These are phyloP conservation scores for Neodiprion lecontei DNA, from an alignment of 1,140 invertebrate species.

Conservation along the genomic window DNA sequence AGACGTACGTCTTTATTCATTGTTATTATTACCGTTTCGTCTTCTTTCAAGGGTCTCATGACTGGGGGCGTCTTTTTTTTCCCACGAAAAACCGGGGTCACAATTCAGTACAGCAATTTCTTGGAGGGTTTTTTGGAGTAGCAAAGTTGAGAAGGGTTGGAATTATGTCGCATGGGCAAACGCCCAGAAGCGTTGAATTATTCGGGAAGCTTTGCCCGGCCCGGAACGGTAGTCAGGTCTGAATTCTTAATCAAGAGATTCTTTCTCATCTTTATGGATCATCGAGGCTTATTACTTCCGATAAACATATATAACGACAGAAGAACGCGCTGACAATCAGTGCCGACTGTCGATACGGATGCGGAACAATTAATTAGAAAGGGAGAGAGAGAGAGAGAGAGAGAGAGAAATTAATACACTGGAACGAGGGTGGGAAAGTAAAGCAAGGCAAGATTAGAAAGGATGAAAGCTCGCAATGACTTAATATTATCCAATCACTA, in stretches of 20 bases:
- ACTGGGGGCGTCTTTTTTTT: too few relatives aligned
- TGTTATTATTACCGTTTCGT: too few relatives aligned
- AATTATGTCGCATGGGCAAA: neutral
- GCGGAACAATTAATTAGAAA: neutral
- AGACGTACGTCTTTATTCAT: too few relatives aligned
- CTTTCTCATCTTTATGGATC: neutral
- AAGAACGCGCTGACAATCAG: too few relatives aligned
- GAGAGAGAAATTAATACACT: neutral
- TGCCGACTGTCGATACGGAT: neutral
- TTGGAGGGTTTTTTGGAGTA: neutral
- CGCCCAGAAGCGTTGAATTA: conserved; percentile 4
- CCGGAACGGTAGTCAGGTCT: neutral
- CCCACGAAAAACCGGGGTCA: too few relatives aligned
- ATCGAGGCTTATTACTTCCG: neutral
- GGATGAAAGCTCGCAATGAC: neutral
- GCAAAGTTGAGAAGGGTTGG: neutral
- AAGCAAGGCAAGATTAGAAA: neutral
- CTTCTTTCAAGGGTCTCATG: too few relatives aligned
- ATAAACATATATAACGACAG: too few relatives aligned
- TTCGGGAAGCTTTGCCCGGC: neutral
- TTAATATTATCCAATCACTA: neutral
- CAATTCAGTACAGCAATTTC: too few relatives aligned
- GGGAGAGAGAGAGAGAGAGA: neutral
- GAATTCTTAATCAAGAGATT: neutral
- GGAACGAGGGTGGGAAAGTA: neutral